phyloP scores from a whole-genome alignment of 2,888 invertebrate genomes.

The Uropetala carovei region DNA sequence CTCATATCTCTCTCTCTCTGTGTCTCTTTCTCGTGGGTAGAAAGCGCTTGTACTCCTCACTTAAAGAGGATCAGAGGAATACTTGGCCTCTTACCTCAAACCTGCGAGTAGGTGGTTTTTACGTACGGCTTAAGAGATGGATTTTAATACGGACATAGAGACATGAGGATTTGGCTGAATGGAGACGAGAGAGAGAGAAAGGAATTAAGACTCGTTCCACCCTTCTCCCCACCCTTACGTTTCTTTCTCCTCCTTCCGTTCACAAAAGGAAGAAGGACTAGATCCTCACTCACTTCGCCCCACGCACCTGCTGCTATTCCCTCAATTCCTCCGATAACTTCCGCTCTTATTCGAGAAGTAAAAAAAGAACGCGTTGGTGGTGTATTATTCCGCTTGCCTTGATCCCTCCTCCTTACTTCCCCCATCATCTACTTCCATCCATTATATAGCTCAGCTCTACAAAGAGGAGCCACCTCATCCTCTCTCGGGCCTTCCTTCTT shows the following conservation, averaged over 20 bases:
- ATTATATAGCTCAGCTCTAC: no score
- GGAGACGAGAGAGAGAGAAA: neutral
- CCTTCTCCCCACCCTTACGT: neutral
- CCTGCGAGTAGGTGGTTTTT: no score
- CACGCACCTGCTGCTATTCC: neutral
- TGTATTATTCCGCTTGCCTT: neutral
- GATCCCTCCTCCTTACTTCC: neutral
- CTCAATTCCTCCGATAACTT: neutral
- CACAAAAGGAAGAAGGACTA: no score
- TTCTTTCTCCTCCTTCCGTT: neutral
- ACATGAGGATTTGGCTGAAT: neutral
- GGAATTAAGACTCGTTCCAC: neutral
- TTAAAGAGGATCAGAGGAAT: no score
- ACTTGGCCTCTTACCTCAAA: no score
- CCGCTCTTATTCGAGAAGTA: neutral
- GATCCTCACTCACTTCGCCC: neutral
- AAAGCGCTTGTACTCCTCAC: no score
- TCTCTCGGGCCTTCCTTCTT: neutral
- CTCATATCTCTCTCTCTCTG: no score
- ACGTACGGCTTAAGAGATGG: no score
- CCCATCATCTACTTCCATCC: neutral
- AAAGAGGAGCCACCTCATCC: neutral
- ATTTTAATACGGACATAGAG: no score
- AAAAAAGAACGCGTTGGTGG: neutral
- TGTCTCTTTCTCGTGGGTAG: no score